phyloP scores from a whole-genome alignment of 2,888 invertebrate genomes.

The Cylindroiulus punctatus region DNA sequence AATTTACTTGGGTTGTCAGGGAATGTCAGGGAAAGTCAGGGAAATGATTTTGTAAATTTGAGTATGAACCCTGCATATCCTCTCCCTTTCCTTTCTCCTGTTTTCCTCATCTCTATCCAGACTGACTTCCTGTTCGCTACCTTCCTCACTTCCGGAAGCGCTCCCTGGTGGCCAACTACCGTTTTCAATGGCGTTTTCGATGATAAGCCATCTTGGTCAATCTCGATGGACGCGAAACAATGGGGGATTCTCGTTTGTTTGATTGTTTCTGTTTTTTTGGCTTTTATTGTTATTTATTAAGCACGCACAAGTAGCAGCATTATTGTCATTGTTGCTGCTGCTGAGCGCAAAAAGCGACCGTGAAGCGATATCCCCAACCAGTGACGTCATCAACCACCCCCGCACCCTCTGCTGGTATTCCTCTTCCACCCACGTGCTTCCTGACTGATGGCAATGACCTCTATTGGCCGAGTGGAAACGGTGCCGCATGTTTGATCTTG shows the following conservation, averaged over 20 bases:
- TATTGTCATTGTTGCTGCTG: background rate
- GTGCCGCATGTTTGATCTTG: constrained; percentile 34
- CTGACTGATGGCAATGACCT: constrained; percentile 34
- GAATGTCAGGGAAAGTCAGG: too few relatives aligned
- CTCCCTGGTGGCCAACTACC: background rate
- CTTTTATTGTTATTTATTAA: constrained; percentile 6
- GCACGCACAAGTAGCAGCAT: constrained; percentile 7
- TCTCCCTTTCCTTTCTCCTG: background rate
- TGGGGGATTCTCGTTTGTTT: background rate
- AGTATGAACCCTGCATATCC: too few relatives aligned
- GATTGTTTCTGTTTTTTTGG: background rate
- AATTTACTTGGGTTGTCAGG: too few relatives aligned
- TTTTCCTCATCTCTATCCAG: too few relatives aligned
- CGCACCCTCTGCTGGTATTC: constrained; percentile 5
- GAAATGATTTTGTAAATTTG: too few relatives aligned
- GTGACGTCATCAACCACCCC: constrained; percentile 28
- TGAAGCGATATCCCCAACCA: background rate
- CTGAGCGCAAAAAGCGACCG: background rate
- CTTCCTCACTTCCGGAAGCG: background rate
- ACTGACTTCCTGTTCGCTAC: too few relatives aligned
- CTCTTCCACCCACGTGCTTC: constrained; percentile 38
- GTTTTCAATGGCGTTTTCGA: background rate
- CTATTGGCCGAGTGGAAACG: constrained; percentile 42
- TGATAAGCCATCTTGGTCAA: background rate
- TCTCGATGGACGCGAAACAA: background rate